These are phyloP conservation scores for Armadillidium nasatum DNA, from an alignment of 1,140 invertebrate genomes.

Conservation along the genomic window DNA sequence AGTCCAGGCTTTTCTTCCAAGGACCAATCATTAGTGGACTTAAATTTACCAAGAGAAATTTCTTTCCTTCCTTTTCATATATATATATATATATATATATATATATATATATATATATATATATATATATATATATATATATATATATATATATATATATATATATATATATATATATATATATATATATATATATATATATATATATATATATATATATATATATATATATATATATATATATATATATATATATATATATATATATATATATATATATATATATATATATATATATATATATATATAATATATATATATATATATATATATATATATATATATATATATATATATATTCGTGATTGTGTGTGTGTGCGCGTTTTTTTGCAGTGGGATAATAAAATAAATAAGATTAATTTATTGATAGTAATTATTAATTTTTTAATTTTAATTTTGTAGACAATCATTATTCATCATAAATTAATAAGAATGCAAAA, in stretches of 20 bases:
- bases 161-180: conserved; percentile 1
- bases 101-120: conserved; percentile 11
- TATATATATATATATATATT: conserved; percentile 14
- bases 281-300: not conserved
- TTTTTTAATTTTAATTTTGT: no score
- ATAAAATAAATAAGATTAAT: no score
- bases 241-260: not conserved
- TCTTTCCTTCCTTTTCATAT: not conserved
- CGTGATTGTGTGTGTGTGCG: no score
- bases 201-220: not conserved
- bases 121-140: conserved; percentile 12
- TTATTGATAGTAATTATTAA: no score
- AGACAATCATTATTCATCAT: no score
- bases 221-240: not conserved
- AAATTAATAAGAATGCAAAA: no score
- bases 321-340: conserved; percentile 12
- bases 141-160: conserved; percentile 8
- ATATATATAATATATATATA: conserved; percentile 13
- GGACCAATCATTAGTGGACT: conserved; percentile 3
- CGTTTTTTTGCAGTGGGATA: no score
- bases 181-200: not conserved
- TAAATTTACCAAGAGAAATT: not conserved
- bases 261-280: conserved; percentile 15
- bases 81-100: conserved; percentile 6
- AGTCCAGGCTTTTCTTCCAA: not conserved